Evolutionary conservation across 1,140 invertebrate species (phyloP).

Genomic region (Drosophila kikkawai): DNA sequence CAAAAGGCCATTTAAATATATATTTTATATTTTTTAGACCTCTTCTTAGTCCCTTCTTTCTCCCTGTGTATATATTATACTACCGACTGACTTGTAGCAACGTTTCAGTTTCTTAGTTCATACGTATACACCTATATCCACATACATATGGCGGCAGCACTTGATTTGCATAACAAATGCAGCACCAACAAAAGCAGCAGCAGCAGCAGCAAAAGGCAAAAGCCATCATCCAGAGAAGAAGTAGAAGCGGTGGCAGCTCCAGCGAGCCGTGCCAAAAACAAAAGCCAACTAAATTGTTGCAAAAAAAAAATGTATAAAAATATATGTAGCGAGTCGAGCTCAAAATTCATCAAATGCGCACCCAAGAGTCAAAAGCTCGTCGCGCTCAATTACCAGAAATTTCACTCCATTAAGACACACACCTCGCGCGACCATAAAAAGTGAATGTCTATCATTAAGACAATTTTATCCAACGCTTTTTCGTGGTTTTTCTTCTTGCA

Average conservation of each 20-base stretch:
- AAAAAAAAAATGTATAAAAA: constrained; percentile 17
- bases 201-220: constrained; percentile 27
- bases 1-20: neutral
- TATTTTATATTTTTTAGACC: neutral
- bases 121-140: constrained; percentile 35
- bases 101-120: constrained; percentile 61
- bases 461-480: constrained; percentile 36
- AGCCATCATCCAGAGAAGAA: constrained; percentile 38
- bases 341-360: constrained; percentile 78
- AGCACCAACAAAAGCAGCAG: constrained; percentile 43
- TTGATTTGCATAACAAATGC: constrained; percentile 83
- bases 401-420: constrained; percentile 80
- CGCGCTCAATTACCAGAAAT: constrained; percentile 78
- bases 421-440: constrained; percentile 75
- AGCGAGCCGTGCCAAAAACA: constrained; percentile 45
- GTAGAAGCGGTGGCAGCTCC: constrained; percentile 29
- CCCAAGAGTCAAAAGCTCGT: constrained; percentile 69
- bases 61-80: constrained; percentile 20
- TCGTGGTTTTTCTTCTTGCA: constrained; percentile 26
- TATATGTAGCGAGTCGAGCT: constrained; percentile 42
- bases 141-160: constrained; percentile 72
- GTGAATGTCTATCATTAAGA: constrained; percentile 82
- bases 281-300: constrained; percentile 48
- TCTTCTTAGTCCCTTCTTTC: neutral
- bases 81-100: constrained; percentile 37